Evolutionary conservation across 2,113 vertebrate species (phyloP).

Genomic region (Poecilia latipinna): DNA sequence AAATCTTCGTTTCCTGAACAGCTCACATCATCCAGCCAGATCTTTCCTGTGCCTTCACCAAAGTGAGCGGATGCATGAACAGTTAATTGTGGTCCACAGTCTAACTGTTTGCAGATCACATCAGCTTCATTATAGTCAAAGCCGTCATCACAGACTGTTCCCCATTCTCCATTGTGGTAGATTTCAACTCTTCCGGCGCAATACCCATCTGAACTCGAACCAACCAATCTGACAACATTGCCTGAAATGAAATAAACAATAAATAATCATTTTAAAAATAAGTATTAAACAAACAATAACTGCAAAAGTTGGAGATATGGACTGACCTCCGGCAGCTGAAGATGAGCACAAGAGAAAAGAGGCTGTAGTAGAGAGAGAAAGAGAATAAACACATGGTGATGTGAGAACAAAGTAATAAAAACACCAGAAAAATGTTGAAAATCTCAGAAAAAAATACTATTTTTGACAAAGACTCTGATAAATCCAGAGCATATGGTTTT

Average conservation of each 20-base stretch:
- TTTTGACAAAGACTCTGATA: too few relatives aligned
- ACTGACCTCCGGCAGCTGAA: too few relatives aligned
- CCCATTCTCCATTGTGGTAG: neutral
- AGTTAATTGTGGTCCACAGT: neutral
- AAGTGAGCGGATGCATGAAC: neutral
- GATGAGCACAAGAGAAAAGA: too few relatives aligned
- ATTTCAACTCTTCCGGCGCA: conserved; percentile 1
- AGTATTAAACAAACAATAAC: too few relatives aligned
- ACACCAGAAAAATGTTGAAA: too few relatives aligned
- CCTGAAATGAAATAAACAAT: neutral
- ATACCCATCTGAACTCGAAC: neutral
- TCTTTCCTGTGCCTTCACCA: neutral
- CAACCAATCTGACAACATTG: neutral
- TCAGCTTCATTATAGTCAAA: neutral
- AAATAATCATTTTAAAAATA: too few relatives aligned
- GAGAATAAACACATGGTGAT: too few relatives aligned
- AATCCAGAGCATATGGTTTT: too few relatives aligned
- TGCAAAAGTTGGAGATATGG: too few relatives aligned
- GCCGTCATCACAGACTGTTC: neutral
- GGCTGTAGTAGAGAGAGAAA: too few relatives aligned
- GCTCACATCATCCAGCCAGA: neutral
- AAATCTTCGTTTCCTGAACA: neutral
- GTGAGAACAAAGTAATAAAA: too few relatives aligned
- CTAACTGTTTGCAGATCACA: neutral
- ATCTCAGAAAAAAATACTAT: too few relatives aligned